Base-by-base conservation (phyloP, 2,888 invertebrate species). In the Epicampocera succincta region DNA sequence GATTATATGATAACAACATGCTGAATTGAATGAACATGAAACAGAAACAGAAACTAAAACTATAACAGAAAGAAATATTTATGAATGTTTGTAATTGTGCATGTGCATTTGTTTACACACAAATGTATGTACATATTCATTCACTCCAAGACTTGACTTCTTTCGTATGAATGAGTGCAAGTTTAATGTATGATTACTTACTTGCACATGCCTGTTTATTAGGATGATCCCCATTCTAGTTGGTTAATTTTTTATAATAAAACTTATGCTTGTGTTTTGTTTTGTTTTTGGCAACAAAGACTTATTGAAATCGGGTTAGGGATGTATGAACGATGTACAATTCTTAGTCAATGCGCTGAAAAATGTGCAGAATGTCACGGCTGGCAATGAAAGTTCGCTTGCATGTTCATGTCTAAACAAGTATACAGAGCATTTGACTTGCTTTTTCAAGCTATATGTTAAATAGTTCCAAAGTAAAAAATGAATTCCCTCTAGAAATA, bases 1-100 rank as follows among this genome's bases (percentile, higher is more conserved):
- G 73, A 79, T 79, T 82, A 80, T 74, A 80, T 71, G 76, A 84
- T 82, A 84, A 82, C 79, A 80, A 82, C 80, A 84, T 82, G 80
- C 77, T 77, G 80, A 77, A 84, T 80, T 74, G 77, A 77, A 77
- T 77, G 77, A 73, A 74, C 73, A 77, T 77, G 52, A 73, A 81
- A 82, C 74, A 42, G 19, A 54, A 80, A 79, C 25, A 3, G 44
- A 79, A 68, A 65, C 25, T 25, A 25, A 25, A 25, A 65, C 25
- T 25, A 25, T 3, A 25, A 25, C 25, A 25, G 25, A 25, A 33
- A 33, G 5, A 33, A 9, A 9, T 33, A 33, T 33, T 33, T 19
- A 46, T 25, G n/a, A 73, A 73, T 38, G 48, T 29, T 25, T 52
- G 48, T 60, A 19, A 68, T 60, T 46, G 40, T 84, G 58, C 80